A percentile compares a stretch with the other conserved stretches of the same genome.
These are phyloP conservation scores for Nowickia ferox DNA, from an alignment of 2,888 invertebrate genomes.

Conservation along the genomic window DNA sequence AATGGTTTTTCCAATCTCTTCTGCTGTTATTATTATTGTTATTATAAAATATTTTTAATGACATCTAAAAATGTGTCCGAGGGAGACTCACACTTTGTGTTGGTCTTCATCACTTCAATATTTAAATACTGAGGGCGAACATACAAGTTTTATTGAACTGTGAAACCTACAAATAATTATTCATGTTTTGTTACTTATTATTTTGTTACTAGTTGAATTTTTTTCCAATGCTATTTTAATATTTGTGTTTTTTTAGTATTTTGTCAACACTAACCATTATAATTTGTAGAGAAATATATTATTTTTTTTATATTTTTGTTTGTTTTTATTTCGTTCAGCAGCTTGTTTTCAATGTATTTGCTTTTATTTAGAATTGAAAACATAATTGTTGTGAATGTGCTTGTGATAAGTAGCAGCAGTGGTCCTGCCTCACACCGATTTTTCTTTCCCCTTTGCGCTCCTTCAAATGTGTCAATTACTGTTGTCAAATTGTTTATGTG, in stretches of 20 bases:
- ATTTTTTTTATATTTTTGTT: slow-evolving; percentile 26
- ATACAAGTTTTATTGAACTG: not conserved
- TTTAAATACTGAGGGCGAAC: not conserved
- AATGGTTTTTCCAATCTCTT: slow-evolving; percentile 11
- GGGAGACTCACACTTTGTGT: not conserved
- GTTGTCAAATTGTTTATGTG: slow-evolving; percentile 56
- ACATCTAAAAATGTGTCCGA: not conserved
- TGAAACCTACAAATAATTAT: slow-evolving; percentile 16
- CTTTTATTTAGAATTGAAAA: slow-evolving; percentile 5
- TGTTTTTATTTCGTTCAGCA: slow-evolving; percentile 16
- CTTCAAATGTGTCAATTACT: slow-evolving; percentile 52
- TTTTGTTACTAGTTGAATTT: slow-evolving; percentile 11
- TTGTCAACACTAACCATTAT: slow-evolving; percentile 49
- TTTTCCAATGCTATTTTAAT: slow-evolving; percentile 26
- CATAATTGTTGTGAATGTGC: slow-evolving; percentile 14
- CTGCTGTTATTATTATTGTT: slow-evolving; percentile 1
- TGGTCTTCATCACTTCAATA: not conserved
- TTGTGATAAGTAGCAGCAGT: slow-evolving; percentile 1
- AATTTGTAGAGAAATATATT: slow-evolving; percentile 57
- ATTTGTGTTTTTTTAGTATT: slow-evolving; percentile 9
- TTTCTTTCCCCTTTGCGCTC: not conserved
- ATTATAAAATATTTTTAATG: slow-evolving; percentile 22
- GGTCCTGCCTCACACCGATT: not conserved
- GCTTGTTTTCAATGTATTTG: slow-evolving; percentile 16
- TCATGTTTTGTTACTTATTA: slow-evolving; percentile 15